Evolutionary conservation across 2,797 vertebrate genomes (phyloP).

Genomic region (Epinephelus awoara): DNA sequence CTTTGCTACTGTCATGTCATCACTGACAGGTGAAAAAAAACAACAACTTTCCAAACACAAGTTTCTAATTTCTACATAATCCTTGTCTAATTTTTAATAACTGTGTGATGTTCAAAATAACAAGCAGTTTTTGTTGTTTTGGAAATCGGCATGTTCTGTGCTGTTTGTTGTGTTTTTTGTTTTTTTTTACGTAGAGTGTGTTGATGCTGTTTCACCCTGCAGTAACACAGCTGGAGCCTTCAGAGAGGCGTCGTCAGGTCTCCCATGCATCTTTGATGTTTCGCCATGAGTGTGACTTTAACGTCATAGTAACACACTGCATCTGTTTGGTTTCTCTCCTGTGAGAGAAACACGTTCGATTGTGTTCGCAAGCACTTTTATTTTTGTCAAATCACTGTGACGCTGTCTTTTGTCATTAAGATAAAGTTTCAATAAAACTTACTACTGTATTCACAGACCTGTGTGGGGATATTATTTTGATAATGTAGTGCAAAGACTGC

Average conservation of each 20-base stretch:
- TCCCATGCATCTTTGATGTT: constrained; percentile 67
- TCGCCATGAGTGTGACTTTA: constrained; percentile 38
- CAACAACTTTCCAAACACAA: constrained; percentile 28
- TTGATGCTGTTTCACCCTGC: constrained; percentile 54
- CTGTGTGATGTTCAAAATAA: constrained; percentile 46
- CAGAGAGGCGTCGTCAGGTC: constrained; percentile 46
- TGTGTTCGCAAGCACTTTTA: constrained; percentile 72
- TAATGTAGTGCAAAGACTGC: not conserved
- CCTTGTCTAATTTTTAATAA: constrained; percentile 62
- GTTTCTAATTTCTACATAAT: constrained; percentile 62
- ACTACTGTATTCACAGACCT: constrained; percentile 58
- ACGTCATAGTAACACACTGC: constrained; percentile 44
- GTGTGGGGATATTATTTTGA: constrained; percentile 21
- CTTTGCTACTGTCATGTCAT: constrained; percentile 50
- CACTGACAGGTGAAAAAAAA: constrained; percentile 4
- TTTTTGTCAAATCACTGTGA: constrained; percentile 74
- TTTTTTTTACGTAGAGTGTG: constrained; percentile 9
- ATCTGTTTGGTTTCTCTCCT: constrained; percentile 32
- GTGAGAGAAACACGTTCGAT: constrained; percentile 37
- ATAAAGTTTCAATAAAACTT: constrained; percentile 75
- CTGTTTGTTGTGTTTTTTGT: constrained; percentile 40
- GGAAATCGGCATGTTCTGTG: constrained; percentile 49
- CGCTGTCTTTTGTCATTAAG: constrained; percentile 62
- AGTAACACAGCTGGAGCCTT: constrained; percentile 50
- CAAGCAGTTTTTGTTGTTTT: constrained; percentile 43